Conservation (phyloP, 53 echinoderm and acorn worm genomes). For the Arbacia lixula region DNA sequence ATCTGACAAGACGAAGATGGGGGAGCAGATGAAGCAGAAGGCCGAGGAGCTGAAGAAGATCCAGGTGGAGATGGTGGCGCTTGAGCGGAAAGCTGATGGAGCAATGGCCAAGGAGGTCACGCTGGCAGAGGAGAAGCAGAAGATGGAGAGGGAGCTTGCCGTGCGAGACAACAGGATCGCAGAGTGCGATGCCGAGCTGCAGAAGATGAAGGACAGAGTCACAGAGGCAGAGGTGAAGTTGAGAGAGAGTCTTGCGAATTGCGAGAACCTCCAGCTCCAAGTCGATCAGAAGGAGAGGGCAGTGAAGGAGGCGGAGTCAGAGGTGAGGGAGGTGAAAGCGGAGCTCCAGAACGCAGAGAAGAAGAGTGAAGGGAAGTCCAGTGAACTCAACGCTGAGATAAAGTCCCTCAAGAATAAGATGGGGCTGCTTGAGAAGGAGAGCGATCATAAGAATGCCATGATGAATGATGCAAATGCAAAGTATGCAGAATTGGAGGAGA, state of each 20-base stretch:
- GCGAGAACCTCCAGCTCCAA: conserved; percentile 35
- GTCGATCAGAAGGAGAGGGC: conserved; percentile 21
- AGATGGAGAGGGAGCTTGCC: conserved; percentile 62
- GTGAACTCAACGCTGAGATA: conserved; percentile 5
- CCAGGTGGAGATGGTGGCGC: conserved; percentile 58
- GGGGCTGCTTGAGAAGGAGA: conserved; percentile 34
- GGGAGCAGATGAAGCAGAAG: conserved; percentile 20
- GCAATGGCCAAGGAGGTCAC: conserved; percentile 18
- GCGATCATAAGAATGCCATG: conserved; percentile 44
- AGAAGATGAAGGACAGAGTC: conserved; percentile 28
- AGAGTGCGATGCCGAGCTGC: conserved; percentile 64
- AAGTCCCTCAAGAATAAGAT: conserved; percentile 18
- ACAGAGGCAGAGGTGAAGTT: conserved; percentile 12
- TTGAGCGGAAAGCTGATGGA: conserved; percentile 61
- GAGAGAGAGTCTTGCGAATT: conserved; percentile 20
- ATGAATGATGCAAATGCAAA: conserved; percentile 55
- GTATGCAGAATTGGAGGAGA: conserved; percentile 25
- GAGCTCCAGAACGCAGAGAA: conserved; percentile 22
- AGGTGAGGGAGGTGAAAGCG: conserved; percentile 29
- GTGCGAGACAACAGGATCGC: conserved; percentile 69
- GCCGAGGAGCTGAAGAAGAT: conserved; percentile 51
- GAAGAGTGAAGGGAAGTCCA: not conserved
- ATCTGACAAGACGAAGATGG: conserved; percentile 49
- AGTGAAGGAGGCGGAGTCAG: not conserved
- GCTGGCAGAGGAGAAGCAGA: conserved; percentile 53